These are phyloP conservation scores for Helicolenus hilgendorfi DNA, from an alignment of 2,797 vertebrate species.

Conservation along the genomic window DNA sequence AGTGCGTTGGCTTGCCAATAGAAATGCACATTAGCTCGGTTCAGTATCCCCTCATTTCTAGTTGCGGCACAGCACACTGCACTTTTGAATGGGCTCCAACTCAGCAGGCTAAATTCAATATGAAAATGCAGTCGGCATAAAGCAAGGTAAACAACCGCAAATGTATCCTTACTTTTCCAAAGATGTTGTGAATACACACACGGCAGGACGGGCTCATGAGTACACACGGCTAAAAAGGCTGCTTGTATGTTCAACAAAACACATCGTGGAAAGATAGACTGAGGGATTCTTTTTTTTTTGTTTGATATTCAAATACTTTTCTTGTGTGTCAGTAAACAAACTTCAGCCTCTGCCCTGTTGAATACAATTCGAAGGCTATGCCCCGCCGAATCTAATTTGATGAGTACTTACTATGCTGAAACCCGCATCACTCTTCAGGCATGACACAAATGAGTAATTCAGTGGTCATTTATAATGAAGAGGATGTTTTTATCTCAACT, in stretches of 20 bases:
- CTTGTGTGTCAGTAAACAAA: constrained; percentile 69
- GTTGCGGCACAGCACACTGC: constrained; percentile 40
- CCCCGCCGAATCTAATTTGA: constrained; percentile 63
- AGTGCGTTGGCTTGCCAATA: constrained; percentile 63
- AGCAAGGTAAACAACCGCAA: constrained; percentile 71
- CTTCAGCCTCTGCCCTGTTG: constrained; percentile 59
- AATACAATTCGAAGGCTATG: constrained; percentile 66
- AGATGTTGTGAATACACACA: constrained; percentile 45
- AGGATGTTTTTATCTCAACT: constrained; percentile 76
- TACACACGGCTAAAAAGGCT: constrained; percentile 35
- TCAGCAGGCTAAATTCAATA: constrained; percentile 79
- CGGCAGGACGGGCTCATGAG: constrained; percentile 27
- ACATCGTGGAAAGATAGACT: constrained; percentile 42
- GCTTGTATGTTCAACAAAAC: constrained; percentile 56
- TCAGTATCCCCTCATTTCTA: constrained; percentile 65
- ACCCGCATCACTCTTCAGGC: constrained; percentile 67
- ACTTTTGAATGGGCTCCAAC: constrained; percentile 73
- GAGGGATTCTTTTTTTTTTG: constrained; percentile 36
- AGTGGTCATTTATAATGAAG: constrained; percentile 81
- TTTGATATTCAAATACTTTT: constrained; percentile 73
- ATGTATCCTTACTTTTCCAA: constrained; percentile 51
- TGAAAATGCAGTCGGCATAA: constrained; percentile 77
- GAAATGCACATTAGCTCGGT: constrained; percentile 70
- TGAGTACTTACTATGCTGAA: constrained; percentile 68
- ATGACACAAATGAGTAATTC: constrained; percentile 78